Base-by-base conservation (phyloP, 2,113 vertebrate species). In the Labrus mixtus region DNA sequence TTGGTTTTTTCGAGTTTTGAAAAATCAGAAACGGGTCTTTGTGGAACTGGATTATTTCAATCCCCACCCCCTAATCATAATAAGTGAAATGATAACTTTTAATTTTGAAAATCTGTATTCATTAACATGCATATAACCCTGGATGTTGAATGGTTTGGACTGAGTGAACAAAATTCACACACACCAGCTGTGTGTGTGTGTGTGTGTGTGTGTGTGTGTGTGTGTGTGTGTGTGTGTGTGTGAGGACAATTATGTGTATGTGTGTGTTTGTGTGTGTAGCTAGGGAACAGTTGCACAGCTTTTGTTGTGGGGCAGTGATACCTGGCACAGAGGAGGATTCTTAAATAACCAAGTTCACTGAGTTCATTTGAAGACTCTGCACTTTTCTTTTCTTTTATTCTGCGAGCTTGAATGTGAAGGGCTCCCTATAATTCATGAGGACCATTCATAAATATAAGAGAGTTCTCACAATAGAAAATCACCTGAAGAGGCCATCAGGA, bases 331-430 rank as follows among this genome's bases (percentile, higher is more conserved):
- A 70, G n/a, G 57, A 64, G 20, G n/a, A 71, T 2, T 48, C 73
- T 75, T 78, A 62, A 73, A 76, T 88, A 37, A 79, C 74, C n/a
- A 39, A 67, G 71, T 62, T 60, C 7, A 13, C 54, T 17, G 73
- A 43, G 73, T 78, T 79, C 64, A 70, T 64, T 64, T 36, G 16
- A 29, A 63, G 37, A 70, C 66, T 19, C 9, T 3, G 17, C 36
- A 43, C 48, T 50, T 78, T 78, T 11, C 48, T 50, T 78, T 78
- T 11, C 11, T 81, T 53, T n/a, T 16, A n/a, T 1, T 2, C 53
- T 9, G 12, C 11, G 41, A 70, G 57, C 46, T 48, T 56, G 20
- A 8, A 63, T 12, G 16, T 41, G 37, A 36, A 3, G 29, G 29
- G 5, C 55, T 29, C 6, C 15, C 45, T 39, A 25, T 3, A 15